These are phyloP conservation scores for Kradibia gibbosae DNA, from an alignment of 1,140 invertebrate species.

Conservation along the genomic window DNA sequence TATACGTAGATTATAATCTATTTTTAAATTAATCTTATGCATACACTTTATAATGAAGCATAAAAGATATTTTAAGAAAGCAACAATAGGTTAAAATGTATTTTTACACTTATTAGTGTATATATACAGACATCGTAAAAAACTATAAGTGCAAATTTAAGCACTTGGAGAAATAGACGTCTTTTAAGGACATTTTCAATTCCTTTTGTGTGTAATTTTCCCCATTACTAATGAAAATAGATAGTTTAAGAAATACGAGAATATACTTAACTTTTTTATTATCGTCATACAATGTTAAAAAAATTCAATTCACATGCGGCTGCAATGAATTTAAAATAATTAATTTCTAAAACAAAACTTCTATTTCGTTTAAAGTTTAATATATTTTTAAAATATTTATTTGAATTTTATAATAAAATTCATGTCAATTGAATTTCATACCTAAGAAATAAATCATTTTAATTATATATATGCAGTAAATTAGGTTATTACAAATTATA, in stretches of 20 bases:
- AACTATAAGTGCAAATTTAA: neutral
- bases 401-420: no score
- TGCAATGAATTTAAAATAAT: neutral
- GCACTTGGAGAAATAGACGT: conserved; percentile 23
- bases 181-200: neutral
- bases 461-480: no score
- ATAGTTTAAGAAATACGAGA: conserved; percentile 21
- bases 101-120: conserved; percentile 2
- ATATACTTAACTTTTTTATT: conserved; percentile 3
- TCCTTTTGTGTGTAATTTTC: neutral
- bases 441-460: no score
- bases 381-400: no score
- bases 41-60: neutral
- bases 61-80: neutral
- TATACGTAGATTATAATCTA: neutral
- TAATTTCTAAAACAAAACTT: neutral
- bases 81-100: neutral
- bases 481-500: no score
- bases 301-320: neutral
- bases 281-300: neutral
- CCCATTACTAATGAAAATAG: neutral
- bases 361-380: no score
- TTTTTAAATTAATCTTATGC: neutral
- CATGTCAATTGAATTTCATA: no score
- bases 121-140: conserved; percentile 8